Base-by-base conservation (phyloP, 2,113 vertebrate genomes). In the Hemichromis elongatus region DNA sequence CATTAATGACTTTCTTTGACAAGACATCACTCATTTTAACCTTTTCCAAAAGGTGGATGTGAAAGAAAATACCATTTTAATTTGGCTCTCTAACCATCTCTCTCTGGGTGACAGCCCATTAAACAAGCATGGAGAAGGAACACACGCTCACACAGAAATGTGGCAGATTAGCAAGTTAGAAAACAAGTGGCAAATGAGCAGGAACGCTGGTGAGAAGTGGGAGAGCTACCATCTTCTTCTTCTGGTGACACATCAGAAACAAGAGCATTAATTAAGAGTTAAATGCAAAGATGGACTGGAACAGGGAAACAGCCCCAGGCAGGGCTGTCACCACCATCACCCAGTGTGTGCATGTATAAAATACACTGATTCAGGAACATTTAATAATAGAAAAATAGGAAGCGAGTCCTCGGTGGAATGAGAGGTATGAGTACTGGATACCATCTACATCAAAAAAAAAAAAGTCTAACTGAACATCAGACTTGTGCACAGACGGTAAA, bases 211-310 rank as follows among this genome's bases (percentile, higher is more conserved):
- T 75, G 61, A 66, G 79, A 89, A 28, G 57, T 11, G 81, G 73
- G 21, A 80, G 55, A 53, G 37, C 66, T 73, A 53, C 59, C 50
- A 55, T 86, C 66, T 66, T 57, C 75, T 66, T 57, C 80, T 24
- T 77, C 78, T 53, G 30, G 78, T 87, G 86, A 86, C 16, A 75
- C 63, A 88, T 77, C 79, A 37, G 40, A 88, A 82, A 92, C 81
- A 59, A 70, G 77, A 77, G 91, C 73, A 90, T 93, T 92, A 93
- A 94, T 93, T 92, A 87, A 89, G 82, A 92, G 80, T 92, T 89
- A 86, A 84, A 88, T 28, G 81, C 63, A 57, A 30, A 61, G 80
- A 79, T 79, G 80, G 86, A 73, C 77, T 61, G 63, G 81, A 47
- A 83, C 75, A 83, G 33, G 57, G 21, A 66, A 82, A 59, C 68